These are phyloP conservation scores for Bimastos eiseni DNA, from an alignment of 2,888 invertebrate species.

Conservation along the genomic window DNA sequence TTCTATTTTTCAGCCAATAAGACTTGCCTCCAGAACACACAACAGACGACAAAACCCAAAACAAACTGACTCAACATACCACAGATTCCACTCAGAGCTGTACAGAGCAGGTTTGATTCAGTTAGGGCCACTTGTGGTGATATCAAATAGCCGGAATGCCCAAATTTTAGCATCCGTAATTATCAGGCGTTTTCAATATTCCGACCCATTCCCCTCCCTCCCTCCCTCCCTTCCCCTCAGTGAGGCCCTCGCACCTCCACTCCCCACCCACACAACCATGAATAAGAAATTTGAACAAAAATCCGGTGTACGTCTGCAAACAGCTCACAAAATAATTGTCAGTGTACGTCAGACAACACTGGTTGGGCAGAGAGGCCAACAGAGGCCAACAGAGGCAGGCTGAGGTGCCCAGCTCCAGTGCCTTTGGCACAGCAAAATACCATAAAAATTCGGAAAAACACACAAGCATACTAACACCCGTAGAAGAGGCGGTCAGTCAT, in stretches of 20 bases:
- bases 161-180: conserved; percentile 13
- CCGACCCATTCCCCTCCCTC: not conserved
- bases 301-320: conserved; percentile 7
- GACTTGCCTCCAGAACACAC: not conserved
- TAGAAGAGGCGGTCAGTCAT: not conserved
- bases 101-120: not conserved
- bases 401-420: not conserved
- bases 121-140: conserved; percentile 13
- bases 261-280: conserved; percentile 2
- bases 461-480: not conserved
- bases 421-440: not conserved
- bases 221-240: not conserved
- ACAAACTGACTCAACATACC: not conserved
- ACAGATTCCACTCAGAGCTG: conserved; percentile 13
- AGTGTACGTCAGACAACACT: conserved; percentile 13
- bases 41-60: not conserved
- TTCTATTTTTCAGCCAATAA: conserved; percentile 13
- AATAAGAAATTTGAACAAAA: conserved; percentile 13
- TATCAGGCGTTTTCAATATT: conserved; percentile 13
- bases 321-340: not conserved
- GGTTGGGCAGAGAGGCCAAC: not conserved
- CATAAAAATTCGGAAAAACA: not conserved
- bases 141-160: conserved; percentile 7
- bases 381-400: not conserved
- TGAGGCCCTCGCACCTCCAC: no score